These are phyloP conservation scores for Watsonalla cultraria DNA, from an alignment of 2,888 invertebrate species.

Conservation along the genomic window DNA sequence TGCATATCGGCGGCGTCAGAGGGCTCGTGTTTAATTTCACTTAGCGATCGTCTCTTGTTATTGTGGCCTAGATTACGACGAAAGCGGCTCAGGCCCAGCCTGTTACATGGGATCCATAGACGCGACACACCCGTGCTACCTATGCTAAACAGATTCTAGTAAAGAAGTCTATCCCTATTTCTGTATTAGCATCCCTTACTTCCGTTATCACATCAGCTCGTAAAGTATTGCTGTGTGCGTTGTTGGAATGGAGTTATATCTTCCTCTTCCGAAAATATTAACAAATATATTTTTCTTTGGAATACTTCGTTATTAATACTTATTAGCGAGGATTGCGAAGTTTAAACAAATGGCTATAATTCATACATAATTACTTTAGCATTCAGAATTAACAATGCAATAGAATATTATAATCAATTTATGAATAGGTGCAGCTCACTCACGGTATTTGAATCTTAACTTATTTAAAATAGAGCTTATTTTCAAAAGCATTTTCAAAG, in stretches of 20 bases:
- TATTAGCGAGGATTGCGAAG: neutral
- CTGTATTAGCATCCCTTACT: no score
- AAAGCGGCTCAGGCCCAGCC: constrained; percentile 51
- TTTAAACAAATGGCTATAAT: neutral
- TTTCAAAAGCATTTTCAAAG: neutral
- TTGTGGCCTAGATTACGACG: constrained; percentile 54
- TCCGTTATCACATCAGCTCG: no score
- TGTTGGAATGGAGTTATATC: no score
- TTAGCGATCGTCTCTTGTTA: constrained; percentile 49
- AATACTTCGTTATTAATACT: neutral
- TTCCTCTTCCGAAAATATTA: no score
- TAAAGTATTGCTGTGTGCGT: no score
- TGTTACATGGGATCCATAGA: constrained; percentile 45
- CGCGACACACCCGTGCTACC: constrained; percentile 26
- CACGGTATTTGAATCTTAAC: neutral
- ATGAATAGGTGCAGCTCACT: neutral
- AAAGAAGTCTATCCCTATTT: neutral
- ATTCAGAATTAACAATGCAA: neutral
- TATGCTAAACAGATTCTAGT: neutral
- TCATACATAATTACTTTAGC: neutral
- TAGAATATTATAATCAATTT: neutral
- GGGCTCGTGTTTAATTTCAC: constrained; percentile 42
- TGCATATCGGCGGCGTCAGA: constrained; percentile 30
- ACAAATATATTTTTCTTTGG: neutral
- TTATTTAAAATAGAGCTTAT: neutral